Base-by-base conservation (phyloP, 2,797 vertebrate genomes). In the Neopelma chrysocephalum region DNA sequence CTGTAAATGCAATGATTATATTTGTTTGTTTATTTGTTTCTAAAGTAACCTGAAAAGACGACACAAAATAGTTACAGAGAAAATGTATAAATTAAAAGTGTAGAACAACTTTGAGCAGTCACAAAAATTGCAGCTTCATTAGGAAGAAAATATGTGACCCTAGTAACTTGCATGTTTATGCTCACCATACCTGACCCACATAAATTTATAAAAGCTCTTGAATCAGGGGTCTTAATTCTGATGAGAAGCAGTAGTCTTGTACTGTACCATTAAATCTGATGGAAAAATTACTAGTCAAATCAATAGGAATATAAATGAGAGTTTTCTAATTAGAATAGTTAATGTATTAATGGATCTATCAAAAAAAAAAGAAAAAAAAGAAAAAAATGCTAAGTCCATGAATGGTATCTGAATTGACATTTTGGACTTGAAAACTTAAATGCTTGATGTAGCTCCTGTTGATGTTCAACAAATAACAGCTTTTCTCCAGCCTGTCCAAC, bases 251-350 rank as follows among this genome's bases (percentile, higher is more conserved):
- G 21, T 72, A 40, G 62, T 82, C 40, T 93, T 53, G 45, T 80
- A 85, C 48, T 51, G 71, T 42, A 78, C 27, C 31, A 78, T 93
- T 93, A 95, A 68, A 82, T 82, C 75, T 93, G 89, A 73, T 4
- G 6, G 71, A 84, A 89, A 93, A 88, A 96, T 94, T 85, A 31
- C 57, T 69, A 26, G 66, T 92, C 66, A 79, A 50, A 51, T 95
- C 47, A 79, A 89, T 66, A 87, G 66, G 56, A 89, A 84, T 43
- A 91, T 78, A 86, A 92, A 89, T 84, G 51, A 81, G 50, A 62
- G 50, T 90, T 96, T 81, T 82, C 42, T 79, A 88, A 84, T 87
- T 86, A 65, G 62, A 88, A 54, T n/a, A 64, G 29, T 29, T 40
- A 89, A 72, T 72, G 73, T 85, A 84, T 66, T 73, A 91, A 89